Evolutionary conservation across 2,113 vertebrate species (phyloP).

Genomic region (Pseudopipra pipra): DNA sequence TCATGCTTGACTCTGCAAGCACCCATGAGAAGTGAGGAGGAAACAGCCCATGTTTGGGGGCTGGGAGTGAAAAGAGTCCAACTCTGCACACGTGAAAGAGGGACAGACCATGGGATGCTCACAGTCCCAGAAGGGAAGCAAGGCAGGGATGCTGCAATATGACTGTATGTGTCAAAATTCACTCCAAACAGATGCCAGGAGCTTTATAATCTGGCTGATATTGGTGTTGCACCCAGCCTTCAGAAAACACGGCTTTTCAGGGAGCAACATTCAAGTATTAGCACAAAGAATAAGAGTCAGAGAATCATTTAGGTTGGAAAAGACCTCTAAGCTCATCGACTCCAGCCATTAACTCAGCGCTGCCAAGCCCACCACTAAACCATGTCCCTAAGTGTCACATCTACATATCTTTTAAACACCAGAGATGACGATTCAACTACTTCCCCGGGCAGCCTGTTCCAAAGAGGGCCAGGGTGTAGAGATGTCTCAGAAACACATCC

Average conservation of each 20-base stretch:
- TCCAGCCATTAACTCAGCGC: not conserved
- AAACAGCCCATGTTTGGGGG: fast-evolving
- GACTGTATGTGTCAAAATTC: not conserved
- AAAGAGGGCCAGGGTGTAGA: not conserved
- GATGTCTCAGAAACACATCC: not conserved
- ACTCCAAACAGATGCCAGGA: not conserved
- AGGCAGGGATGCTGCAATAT: not conserved
- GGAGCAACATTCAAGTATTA: not conserved
- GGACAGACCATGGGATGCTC: not conserved
- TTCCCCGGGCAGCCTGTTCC: not conserved
- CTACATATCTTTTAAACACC: not conserved
- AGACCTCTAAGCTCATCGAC: not conserved
- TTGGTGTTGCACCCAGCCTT: not conserved
- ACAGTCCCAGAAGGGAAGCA: fast-evolving
- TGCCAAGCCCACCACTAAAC: not conserved
- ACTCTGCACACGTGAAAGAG: not conserved
- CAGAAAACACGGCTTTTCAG: not conserved
- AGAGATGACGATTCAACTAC: not conserved
- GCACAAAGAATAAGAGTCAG: not conserved
- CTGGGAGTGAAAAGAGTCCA: not conserved
- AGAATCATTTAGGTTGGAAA: not conserved
- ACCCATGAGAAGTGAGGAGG: not conserved
- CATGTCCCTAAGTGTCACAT: not conserved
- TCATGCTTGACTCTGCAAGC: not conserved
- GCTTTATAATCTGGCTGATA: not conserved